Conservation (phyloP, 2,797 vertebrate species). For the Malacoraja senta region DNA sequence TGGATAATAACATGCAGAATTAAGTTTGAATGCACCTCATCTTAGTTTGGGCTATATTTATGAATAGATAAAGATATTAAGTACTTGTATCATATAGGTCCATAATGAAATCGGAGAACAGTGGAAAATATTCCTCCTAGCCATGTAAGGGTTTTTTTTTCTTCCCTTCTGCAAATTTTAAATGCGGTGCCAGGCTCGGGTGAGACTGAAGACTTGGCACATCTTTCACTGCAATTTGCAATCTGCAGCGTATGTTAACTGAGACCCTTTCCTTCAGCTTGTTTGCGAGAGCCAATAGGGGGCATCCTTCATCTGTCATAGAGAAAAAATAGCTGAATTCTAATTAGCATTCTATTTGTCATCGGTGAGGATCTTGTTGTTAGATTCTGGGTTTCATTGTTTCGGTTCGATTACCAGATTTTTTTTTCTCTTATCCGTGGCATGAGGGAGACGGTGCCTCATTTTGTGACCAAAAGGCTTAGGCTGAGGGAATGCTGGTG, state of each 20-base stretch:
- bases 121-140: conserved; percentile 66
- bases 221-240: conserved; percentile 86
- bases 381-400: conserved; percentile 76
- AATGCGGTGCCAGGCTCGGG: conserved; percentile 74
- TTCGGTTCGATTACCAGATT: conserved; percentile 75
- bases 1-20: conserved; percentile 77
- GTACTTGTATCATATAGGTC: conserved; percentile 73
- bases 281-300: conserved; percentile 96
- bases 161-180: conserved; percentile 65
- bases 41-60: conserved; percentile 74
- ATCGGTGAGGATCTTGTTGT: conserved; percentile 64
- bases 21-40: conserved; percentile 73
- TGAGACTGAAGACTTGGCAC: conserved; percentile 74
- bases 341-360: conserved; percentile 80
- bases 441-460: conserved; percentile 58
- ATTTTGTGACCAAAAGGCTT: conserved; percentile 52
- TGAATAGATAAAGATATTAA: conserved; percentile 91
- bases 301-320: conserved; percentile 98
- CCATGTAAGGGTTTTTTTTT: conserved; percentile 62
- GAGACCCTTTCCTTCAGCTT: conserved; percentile 73
- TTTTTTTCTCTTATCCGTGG: conserved; percentile 50
- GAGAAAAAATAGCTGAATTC: conserved; percentile 90
- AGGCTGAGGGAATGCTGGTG: conserved; percentile 54
- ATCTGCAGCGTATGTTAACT: conserved; percentile 73
- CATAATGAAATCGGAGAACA: conserved; percentile 70